Evolutionary conservation across 2,113 vertebrate species (phyloP).

Genomic region (Ameiurus melas): DNA sequence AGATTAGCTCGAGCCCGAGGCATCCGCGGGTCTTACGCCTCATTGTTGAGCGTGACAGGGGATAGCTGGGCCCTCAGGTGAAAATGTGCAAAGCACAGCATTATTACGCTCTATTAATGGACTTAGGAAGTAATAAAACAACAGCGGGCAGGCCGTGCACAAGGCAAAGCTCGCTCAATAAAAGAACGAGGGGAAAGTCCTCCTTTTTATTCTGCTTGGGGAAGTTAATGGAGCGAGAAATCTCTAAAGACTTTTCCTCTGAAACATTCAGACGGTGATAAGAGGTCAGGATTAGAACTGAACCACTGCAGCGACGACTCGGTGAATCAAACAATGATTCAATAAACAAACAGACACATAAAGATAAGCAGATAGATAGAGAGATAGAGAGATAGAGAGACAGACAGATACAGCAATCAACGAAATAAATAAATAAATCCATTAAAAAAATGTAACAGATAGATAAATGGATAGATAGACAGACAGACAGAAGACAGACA

Average conservation of each 20-base stretch:
- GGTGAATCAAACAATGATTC: too few relatives aligned
- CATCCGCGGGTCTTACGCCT: slow-evolving; percentile 56
- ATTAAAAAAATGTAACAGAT: too few relatives aligned
- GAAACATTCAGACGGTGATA: background rate
- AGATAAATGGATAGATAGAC: too few relatives aligned
- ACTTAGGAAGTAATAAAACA: slow-evolving; percentile 52
- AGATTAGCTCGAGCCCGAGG: slow-evolving; percentile 68
- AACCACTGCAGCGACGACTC: background rate
- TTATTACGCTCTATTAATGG: slow-evolving; percentile 43
- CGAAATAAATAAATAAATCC: too few relatives aligned
- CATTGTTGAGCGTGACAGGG: slow-evolving; percentile 48
- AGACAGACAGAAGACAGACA: too few relatives aligned
- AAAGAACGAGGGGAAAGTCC: background rate
- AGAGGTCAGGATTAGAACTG: background rate
- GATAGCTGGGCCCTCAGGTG: background rate
- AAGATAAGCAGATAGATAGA: background rate
- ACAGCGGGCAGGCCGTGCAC: slow-evolving; percentile 5
- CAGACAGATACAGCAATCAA: background rate
- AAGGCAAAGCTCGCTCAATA: slow-evolving; percentile 2
- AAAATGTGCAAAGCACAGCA: slow-evolving; percentile 31
- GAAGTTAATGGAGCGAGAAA: background rate
- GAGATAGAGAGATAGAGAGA: background rate
- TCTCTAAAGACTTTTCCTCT: background rate
- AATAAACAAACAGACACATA: background rate
- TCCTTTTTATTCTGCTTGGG: background rate